Conservation (phyloP, 2,797 vertebrate species). For the Epinephelus malabaricus region DNA sequence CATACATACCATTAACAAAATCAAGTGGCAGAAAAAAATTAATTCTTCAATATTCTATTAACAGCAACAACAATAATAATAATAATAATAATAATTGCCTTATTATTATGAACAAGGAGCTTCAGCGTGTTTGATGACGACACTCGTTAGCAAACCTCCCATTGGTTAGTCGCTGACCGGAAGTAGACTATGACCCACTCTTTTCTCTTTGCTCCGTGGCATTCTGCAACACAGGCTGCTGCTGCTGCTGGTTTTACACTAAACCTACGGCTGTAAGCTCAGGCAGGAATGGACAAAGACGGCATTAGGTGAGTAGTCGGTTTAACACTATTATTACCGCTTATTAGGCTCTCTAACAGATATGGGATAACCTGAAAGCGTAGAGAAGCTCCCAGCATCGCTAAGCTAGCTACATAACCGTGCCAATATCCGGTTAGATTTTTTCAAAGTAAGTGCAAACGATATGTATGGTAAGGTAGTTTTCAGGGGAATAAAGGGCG, state of each 20-base stretch:
- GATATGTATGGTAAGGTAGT: background rate
- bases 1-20: too few relatives aligned
- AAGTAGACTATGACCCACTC: constrained; percentile 65
- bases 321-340: background rate
- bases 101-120: constrained; percentile 40
- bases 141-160: constrained; percentile 7
- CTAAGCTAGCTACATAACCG: constrained; percentile 33
- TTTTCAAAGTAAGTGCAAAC: constrained; percentile 56
- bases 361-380: constrained; percentile 32
- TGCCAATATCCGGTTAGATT: constrained; percentile 18
- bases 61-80: background rate
- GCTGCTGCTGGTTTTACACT: background rate
- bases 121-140: constrained; percentile 69
- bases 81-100: background rate
- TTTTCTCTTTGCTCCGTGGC: constrained; percentile 81
- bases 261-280: background rate
- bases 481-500: too few relatives aligned
- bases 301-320: constrained; percentile 53
- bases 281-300: constrained; percentile 19
- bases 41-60: too few relatives aligned
- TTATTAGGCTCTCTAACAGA: background rate
- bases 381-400: constrained; percentile 12
- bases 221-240: constrained; percentile 47
- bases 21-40: too few relatives aligned
- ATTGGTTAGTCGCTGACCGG: constrained; percentile 75